Base-by-base conservation (phyloP, 2,888 invertebrate species). In the Patella caerulea region DNA sequence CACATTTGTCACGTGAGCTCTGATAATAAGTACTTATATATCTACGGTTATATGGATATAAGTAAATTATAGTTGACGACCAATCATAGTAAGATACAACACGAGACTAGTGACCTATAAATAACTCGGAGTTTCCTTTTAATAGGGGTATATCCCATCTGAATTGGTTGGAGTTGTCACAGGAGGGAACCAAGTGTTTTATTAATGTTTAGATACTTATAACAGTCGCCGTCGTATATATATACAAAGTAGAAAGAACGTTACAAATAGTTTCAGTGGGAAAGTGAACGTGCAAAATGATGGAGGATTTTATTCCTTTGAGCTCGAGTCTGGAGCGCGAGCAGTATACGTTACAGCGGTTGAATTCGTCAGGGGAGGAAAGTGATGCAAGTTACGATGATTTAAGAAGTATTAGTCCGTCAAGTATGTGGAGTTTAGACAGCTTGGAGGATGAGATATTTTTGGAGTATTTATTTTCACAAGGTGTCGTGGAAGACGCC, bases 301-400 rank as follows among this genome's bases (percentile, higher is more conserved):
- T 87, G 89, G 88, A 88, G 81, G 89, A 89, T 72, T 89, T 88
- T 70, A 81, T 89, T 71, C 89, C 90, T 2, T 85, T 90, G 71
- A 86, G 87, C 76, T 87, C 89, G 17, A 88, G 89, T 71, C 82
- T 90, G 72, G 90, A 90, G 78, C 85, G 89, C 11, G 90, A 89
- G 77, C 87, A 87, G 80, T 89, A 84, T 77, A 90, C 91, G 2
- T 79, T 90, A 56, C 90, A 88, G 76, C 84, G 90, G 53, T 86
- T 91, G 7, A 90, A 91, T 80, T 90, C 90, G 12, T 86, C 86
- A 34, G 89, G 90, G 1, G 90, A 89, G 74, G 90, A 91, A 75
- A 86, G 83, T 70, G 86, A 87, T 77, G 78, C 83, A 24, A 80
- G 80, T 45, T 80, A 82, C 74, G 86, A 86, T n/a, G 86, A 87